Evolutionary conservation across 1,140 invertebrate genomes (phyloP).

Genomic region (Drosophila cardini): DNA sequence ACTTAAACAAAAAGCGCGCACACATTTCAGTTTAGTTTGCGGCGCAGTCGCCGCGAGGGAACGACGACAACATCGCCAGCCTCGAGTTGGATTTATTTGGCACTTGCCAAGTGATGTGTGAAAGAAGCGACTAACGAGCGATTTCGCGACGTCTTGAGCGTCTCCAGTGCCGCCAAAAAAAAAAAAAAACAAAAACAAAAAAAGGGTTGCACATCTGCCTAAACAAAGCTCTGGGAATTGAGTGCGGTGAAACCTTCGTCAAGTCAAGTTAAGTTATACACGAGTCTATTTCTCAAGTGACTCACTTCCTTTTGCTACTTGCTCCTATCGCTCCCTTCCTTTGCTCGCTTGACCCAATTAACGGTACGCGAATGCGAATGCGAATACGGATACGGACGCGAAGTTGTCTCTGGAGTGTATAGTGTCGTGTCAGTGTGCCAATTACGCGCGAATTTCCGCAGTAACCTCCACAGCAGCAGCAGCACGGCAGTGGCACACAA

Average conservation of each 20-base stretch:
- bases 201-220: conserved; percentile 41
- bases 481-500: no score
- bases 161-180: background rate
- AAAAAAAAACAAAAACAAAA: no score
- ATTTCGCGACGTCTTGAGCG: conserved; percentile 22
- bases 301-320: conserved; percentile 21
- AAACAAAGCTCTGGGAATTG: conserved; percentile 50
- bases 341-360: conserved; percentile 77
- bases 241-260: conserved; percentile 69
- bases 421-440: conserved; percentile 75
- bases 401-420: conserved; percentile 54
- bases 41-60: conserved; percentile 78
- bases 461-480: conserved; percentile 50
- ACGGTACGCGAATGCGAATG: conserved; percentile 38
- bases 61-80: conserved; percentile 54
- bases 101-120: conserved; percentile 77
- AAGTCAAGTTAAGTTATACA: conserved; percentile 48
- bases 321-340: background rate
- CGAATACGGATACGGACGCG: conserved; percentile 41
- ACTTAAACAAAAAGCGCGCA: conserved; percentile 81
- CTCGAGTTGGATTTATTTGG: conserved; percentile 73
- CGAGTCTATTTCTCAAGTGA: conserved; percentile 74
- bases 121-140: conserved; percentile 76
- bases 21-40: conserved; percentile 81
- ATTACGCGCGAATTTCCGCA: conserved; percentile 79